Conservation (phyloP, 2,888 invertebrate species). For the Drosophila neonasuta region DNA sequence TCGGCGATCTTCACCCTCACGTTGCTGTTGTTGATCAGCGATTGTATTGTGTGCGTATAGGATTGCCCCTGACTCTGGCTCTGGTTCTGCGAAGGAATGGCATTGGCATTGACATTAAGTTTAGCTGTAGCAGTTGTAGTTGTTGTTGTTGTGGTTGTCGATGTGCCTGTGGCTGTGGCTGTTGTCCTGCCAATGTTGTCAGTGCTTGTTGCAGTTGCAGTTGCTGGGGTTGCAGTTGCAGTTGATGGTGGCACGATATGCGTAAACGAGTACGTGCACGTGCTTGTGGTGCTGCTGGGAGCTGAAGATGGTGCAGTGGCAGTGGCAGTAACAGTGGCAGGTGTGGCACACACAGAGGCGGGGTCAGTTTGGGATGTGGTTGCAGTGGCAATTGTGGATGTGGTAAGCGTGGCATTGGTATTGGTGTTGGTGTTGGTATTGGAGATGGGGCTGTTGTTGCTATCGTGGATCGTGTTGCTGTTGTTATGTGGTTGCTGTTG, state of each 20-base stretch:
- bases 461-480: conserved; percentile 36
- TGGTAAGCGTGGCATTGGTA: conserved; percentile 9
- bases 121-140: conserved; percentile 61
- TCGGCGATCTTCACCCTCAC: conserved; percentile 91
- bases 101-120: conserved; percentile 76
- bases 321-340: conserved; percentile 26
- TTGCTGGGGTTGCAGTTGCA: conserved; percentile 35
- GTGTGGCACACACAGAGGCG: conserved; percentile 36
- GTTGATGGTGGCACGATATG: conserved; percentile 52
- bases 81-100: conserved; percentile 76
- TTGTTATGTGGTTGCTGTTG: conserved; percentile 49
- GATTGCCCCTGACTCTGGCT: conserved; percentile 71
- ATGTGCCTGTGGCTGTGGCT: conserved; percentile 25
- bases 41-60: conserved; percentile 82
- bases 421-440: conserved; percentile 11
- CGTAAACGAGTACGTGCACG: conserved; percentile 67
- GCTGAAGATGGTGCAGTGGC: conserved; percentile 54
- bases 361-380: conserved; percentile 32
- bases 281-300: conserved; percentile 59
- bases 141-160: conserved; percentile 33
- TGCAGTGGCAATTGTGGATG: conserved; percentile 28
- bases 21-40: conserved; percentile 83
- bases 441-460: conserved; percentile 31
- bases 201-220: conserved; percentile 41
- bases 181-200: conserved; percentile 46